Evolutionary conservation across 2,797 vertebrate genomes (phyloP).

Genomic region (Mycteria americana): DNA sequence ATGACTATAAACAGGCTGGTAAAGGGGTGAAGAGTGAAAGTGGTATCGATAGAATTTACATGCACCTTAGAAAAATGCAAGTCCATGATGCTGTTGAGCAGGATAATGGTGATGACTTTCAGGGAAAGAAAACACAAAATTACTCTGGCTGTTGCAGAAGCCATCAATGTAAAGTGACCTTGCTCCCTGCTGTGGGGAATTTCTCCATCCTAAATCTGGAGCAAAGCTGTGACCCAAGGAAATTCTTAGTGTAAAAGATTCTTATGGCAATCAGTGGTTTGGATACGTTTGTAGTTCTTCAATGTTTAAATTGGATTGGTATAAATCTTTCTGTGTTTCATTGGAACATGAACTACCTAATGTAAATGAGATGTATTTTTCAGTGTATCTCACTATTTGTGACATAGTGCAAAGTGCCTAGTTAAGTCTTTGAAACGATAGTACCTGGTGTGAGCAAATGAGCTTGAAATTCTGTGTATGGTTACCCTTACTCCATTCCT

Average conservation of each 20-base stretch:
- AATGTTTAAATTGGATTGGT: not conserved
- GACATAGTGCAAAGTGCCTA: not conserved
- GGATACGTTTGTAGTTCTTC: not conserved
- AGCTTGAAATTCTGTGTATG: not conserved
- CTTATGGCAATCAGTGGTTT: not conserved
- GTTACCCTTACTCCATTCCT: not conserved
- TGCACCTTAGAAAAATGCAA: not conserved
- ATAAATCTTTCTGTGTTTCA: not conserved
- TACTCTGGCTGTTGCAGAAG: not conserved
- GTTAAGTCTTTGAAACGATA: not conserved
- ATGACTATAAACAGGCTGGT: not conserved
- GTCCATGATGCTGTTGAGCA: not conserved
- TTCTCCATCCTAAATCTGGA: not conserved
- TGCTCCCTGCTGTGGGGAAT: not conserved
- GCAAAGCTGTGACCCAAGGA: not conserved
- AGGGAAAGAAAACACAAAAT: not conserved
- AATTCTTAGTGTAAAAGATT: not conserved
- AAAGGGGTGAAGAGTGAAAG: not conserved
- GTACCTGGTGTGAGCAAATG: not conserved
- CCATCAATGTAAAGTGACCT: not conserved
- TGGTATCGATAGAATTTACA: not conserved
- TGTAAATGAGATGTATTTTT: not conserved
- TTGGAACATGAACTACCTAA: not conserved
- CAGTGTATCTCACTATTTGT: not conserved
- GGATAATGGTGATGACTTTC: not conserved